A percentile compares a stretch with the other conserved stretches of the same genome.
Conservation (phyloP, 2,113 vertebrate species). For the Mionectes macconnelli region DNA sequence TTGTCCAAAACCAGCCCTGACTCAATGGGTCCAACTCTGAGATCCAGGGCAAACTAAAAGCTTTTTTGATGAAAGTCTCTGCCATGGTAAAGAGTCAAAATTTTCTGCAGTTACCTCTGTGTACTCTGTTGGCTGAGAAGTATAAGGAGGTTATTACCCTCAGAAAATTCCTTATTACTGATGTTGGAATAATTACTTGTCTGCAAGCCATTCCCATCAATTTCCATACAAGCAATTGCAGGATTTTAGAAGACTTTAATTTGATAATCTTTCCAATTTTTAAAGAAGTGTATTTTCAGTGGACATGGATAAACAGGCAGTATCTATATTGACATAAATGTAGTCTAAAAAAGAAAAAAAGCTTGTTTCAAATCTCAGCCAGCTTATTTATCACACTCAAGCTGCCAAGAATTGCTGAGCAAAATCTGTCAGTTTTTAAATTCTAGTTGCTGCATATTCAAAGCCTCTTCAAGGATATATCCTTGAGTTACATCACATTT, state of each 20-base stretch:
- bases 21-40: neutral
- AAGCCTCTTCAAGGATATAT: neutral
- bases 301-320: neutral
- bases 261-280: neutral
- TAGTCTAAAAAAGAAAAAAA: neutral
- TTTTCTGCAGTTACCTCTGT: neutral
- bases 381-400: conserved; percentile 3
- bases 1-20: neutral
- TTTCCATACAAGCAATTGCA: neutral
- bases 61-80: neutral
- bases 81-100: neutral
- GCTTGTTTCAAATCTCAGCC: neutral
- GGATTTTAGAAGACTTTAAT: neutral
- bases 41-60: neutral
- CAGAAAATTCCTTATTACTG: neutral
- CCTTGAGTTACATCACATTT: neutral
- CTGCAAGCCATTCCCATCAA: neutral
- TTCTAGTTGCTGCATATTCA: neutral
- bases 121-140: neutral
- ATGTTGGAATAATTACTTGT: neutral
- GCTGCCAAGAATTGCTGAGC: neutral
- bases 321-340: neutral
- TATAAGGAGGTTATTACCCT: neutral
- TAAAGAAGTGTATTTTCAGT: neutral
- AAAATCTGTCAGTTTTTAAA: conserved; percentile 30